Base-by-base conservation (phyloP, 2,797 vertebrate genomes). In the Galago senegalensis region DNA sequence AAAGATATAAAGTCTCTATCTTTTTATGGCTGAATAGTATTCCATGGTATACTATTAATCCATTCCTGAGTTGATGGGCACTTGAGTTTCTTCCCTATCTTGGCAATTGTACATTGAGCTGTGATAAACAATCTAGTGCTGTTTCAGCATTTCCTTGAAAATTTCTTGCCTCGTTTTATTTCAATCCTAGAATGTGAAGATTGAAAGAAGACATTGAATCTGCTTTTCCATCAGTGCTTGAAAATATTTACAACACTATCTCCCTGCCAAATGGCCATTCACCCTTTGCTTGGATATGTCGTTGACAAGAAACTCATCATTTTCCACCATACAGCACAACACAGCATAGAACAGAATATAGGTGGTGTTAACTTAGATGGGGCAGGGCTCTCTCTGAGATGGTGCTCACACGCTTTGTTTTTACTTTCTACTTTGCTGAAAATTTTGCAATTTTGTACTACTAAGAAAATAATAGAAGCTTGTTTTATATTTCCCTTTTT, bases 351-450 rank as follows among this genome's bases (percentile, higher is more conserved):
- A 34, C 40, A 88, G 73, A 63, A 79, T 70, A 75, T 2, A 25
- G 14, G n/a, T 46, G 58, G 5, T n/a, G 31, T 63, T 65, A 3
- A 31, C 49, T n/a, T 18, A 1, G 46, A 4, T 0, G 4, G 58
- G 34, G 4, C 13, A 4, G 58, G 7, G 27, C 29, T 89, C 34
- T 86, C 31, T 53, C 1, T 7, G 49, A 40, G 0, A 18, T 11
- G n/a, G 53, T 81, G 53, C 7, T n/a, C 27, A 23, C 3, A 21
- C 3, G 49, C 65, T 84, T 87, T 25, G 43, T 67, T 58, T 91
- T 92, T 21, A 81, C 29, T 60, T 87, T 95, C 63, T 75, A 56
- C 76, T 89, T 85, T 91, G 83, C 91, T 87, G 25, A 75, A 69
- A 49, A 6, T 49, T 75, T 72, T 77, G 34, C 34, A 61, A n/a